A percentile compares a stretch with the other conserved stretches of the same genome.
These are phyloP conservation scores for Phoeniculus purpureus DNA, from an alignment of 2,797 vertebrate genomes.

Conservation along the genomic window DNA sequence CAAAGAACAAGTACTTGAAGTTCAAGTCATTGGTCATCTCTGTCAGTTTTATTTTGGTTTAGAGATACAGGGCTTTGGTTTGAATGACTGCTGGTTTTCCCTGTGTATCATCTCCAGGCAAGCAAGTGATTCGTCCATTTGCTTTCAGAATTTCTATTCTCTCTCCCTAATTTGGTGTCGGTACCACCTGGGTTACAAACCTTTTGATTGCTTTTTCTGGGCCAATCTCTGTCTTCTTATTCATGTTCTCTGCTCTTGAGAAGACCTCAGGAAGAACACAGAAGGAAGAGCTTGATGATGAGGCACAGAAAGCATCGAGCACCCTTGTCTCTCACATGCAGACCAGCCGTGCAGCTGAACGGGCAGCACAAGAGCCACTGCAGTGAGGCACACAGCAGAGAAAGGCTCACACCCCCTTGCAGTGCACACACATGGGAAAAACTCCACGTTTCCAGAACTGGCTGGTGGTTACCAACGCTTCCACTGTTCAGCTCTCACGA, in stretches of 20 bases:
- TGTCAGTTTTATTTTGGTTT: neutral
- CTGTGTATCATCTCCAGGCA: neutral
- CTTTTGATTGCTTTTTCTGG: neutral
- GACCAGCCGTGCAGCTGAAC: neutral
- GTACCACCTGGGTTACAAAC: neutral
- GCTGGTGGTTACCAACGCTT: neutral
- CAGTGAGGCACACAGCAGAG: rapidly evolving
- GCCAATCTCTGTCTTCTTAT: neutral
- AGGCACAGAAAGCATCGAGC: neutral
- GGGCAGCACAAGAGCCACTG: neutral
- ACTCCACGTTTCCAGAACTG: neutral
- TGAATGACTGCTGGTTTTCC: neutral
- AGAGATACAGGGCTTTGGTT: neutral
- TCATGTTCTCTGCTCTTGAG: neutral
- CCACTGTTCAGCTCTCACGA: neutral
- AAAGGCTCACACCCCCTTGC: rapidly evolving
- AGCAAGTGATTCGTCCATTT: neutral
- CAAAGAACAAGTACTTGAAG: neutral
- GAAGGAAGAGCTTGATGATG: neutral
- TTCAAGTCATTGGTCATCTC: neutral
- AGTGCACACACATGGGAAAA: neutral
- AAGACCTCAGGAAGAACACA: neutral
- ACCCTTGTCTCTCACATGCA: neutral
- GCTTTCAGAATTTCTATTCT: neutral
- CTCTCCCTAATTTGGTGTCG: neutral